Evolutionary conservation across 2,113 vertebrate genomes (phyloP), one percentile per base, ranked within the genome.

Genomic region (Acanthisitta chloris): DNA sequence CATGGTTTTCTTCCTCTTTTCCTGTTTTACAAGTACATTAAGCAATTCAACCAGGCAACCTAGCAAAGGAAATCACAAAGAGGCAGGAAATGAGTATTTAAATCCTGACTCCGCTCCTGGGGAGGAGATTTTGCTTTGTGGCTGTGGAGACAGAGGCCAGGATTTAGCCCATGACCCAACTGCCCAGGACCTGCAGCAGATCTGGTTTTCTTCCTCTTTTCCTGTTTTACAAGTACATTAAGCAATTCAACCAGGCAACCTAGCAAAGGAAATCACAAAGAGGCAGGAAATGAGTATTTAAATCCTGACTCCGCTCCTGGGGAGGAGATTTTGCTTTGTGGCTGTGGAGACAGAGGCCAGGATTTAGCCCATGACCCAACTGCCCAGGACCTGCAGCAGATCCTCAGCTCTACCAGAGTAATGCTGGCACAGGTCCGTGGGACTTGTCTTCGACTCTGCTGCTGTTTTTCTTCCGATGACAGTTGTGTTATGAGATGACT

Each of bases 1-100:
- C n/a, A n/a, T n/a, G n/a, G n/a, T n/a, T 94, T 94, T 94, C 88
- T 96, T 95, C 92, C 88, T 93, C 92, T 90, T 90, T 96, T 92
- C 76, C 64, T 95, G 82, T 70, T 95, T 93, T 90, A 96, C 73
- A 77, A 88, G 28, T 45, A 17, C 2, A 6, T 93, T 82, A 77
- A 72, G 95, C 92, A 95, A 90, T 38, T 57, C 45, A 83, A 71
- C 51, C 40, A n/a, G 13, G 43, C 67, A 85, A 73, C 7, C 1
- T 59, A 54, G 55, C 6, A 8, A 90, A 92, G 2, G n/a, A 96
- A 95, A 94, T 96, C 94, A 95, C 85, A 66, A 72, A 88, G 72
- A 81, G 72, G 40, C 92, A 96, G 93, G 96, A 95, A 95, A 88
- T 2, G 13, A 94, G 88, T 51, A 36, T 70, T 95, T 72, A 91